phyloP scores from a whole-genome alignment of 2,888 invertebrate genomes.

The Terebella lapidaria region DNA sequence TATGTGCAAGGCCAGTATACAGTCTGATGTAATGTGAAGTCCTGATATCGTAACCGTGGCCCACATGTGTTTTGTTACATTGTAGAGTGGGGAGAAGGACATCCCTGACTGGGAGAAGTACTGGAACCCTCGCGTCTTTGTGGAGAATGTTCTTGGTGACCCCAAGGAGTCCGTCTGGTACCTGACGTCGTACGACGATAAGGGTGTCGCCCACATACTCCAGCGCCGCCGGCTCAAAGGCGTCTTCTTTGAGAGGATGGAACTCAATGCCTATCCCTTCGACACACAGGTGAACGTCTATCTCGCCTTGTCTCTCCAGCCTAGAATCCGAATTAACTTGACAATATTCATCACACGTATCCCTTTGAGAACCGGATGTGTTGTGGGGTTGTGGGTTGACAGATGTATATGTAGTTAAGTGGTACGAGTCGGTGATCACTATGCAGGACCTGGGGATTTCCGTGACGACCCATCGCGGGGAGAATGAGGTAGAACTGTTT shows the following conservation, averaged over 20 bases:
- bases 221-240: constrained; percentile 21
- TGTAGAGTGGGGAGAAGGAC: constrained; percentile 6
- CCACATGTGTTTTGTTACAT: too few species aligned
- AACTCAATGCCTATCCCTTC: constrained; percentile 24
- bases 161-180: constrained; percentile 16
- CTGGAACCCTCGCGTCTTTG: constrained; percentile 22
- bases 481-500: constrained; percentile 11
- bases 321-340: too few species aligned
- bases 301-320: too few species aligned
- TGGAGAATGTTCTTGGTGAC: constrained; percentile 22
- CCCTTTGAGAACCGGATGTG: too few species aligned
- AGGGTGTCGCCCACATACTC: constrained; percentile 14
- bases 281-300: constrained; percentile 22
- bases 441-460: constrained; percentile 20
- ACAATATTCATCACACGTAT: too few species aligned
- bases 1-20: too few species aligned
- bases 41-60: too few species aligned
- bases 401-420: too few species aligned
- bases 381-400: too few species aligned
- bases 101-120: constrained; percentile 6
- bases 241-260: constrained; percentile 22
- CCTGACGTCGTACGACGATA: constrained; percentile 5
- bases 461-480: constrained; percentile 17
- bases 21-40: background rate
- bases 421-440: too few species aligned